Conservation (phyloP, 1,140 invertebrate genomes). For the Drosophila kurseongensis region DNA sequence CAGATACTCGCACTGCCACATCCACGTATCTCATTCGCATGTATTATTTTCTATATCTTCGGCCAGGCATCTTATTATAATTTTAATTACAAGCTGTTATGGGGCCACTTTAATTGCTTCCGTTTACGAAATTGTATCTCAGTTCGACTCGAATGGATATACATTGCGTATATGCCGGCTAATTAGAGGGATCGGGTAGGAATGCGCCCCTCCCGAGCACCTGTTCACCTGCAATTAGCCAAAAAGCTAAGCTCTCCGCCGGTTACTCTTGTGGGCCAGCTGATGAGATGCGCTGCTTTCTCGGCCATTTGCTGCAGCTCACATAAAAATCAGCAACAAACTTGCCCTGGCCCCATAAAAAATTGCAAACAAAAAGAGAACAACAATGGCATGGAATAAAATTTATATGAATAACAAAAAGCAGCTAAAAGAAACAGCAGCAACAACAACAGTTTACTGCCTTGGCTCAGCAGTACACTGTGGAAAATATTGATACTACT, state of each 20-base stretch:
- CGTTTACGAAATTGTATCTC: conserved; percentile 71
- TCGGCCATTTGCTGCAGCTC: conserved; percentile 69
- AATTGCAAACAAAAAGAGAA: conserved; percentile 60
- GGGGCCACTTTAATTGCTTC: conserved; percentile 78
- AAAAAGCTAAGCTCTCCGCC: conserved; percentile 14
- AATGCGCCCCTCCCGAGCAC: background rate
- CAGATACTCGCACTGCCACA: conserved; percentile 4
- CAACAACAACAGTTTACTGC: conserved; percentile 69
- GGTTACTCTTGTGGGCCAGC: conserved; percentile 61
- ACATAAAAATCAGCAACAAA: conserved; percentile 81
- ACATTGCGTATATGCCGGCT: conserved; percentile 16
- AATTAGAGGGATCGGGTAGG: conserved; percentile 17
- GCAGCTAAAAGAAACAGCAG: conserved; percentile 19
- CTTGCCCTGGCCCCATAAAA: conserved; percentile 74
- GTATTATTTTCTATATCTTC: conserved; percentile 74
- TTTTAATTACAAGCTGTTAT: conserved; percentile 80
- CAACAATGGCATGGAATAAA: conserved; percentile 77
- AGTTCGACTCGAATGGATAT: conserved; percentile 10
- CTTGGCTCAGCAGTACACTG: conserved; percentile 23
- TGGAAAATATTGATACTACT: background rate
- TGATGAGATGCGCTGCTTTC: conserved; percentile 64
- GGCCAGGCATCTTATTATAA: conserved; percentile 79
- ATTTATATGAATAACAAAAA: conserved; percentile 82
- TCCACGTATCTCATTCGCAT: conserved; percentile 58
- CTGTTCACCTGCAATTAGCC: conserved; percentile 30